Base-by-base conservation (phyloP, 2,113 vertebrate species). In the Amblyopsis rosae region DNA sequence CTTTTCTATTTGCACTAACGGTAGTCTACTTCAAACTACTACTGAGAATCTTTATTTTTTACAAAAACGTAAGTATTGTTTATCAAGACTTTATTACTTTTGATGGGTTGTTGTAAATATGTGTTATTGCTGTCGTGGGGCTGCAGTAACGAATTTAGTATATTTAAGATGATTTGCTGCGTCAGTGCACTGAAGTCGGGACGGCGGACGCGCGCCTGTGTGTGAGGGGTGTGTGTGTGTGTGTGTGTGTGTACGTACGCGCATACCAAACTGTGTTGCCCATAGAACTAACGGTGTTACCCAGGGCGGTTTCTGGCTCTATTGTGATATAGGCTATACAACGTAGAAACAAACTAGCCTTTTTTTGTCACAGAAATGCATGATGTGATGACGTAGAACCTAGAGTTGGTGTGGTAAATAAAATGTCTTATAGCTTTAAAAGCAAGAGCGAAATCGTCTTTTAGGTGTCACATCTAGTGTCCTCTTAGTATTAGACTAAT, bases 1-100 rank as follows among this genome's bases (percentile, higher is more conserved):
- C n/a, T 77, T 87, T 83, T 83, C 86, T 91, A 90, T 92, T 92
- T 94, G 91, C 93, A 93, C 93, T 92, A 88, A 89, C 85, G 81
- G 86, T 91, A 26, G 26, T 26, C 19, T 19, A 90, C 90, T 91
- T 83, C 73, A 88, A 60, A 91, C 35, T 41, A 90, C 90, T 91
- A 90, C 90, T 91, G 90, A 92, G 86, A 88, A 82, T 80, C 79
- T 80, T 65, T 66, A 35, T 72, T 73, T 74, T 72, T 49, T 75
- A 65, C 56, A 57, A 19, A 54, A 79, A 80, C 74, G 93, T 94
- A 90, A 93, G 91, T 93, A 91, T 86, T 8, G 17, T 10, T 26
- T 26, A 26, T 26, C 26, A 26, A 0, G 5, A 11, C n/a, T 32
- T 51, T 0, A 19, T 0, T 4, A 4, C 15, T 57, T 17, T 0